Evolutionary conservation across 2,797 vertebrate genomes (phyloP), one percentile per base, ranked within the genome.

Genomic region (Orientallactaga sibirica): DNA sequence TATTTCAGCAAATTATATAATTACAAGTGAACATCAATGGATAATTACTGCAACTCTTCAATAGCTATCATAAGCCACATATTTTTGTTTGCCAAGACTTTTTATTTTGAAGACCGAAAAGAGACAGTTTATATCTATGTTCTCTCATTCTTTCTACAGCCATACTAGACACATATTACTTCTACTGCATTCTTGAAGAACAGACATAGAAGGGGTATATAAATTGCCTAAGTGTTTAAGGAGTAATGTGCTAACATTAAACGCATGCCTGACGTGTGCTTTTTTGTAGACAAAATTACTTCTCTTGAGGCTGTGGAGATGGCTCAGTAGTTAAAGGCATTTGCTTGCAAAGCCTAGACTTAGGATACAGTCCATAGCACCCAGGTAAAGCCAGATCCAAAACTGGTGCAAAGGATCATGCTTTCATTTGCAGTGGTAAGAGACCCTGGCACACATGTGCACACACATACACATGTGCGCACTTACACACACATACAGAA

Each of bases 1-100:
- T 74, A 41, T 48, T 88, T 71, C 33, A 73, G 62, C 86, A 62
- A 91, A 18, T 79, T 79, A 74, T 41, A 88, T 84, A 83, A 73
- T 90, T 83, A 64, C n/a, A 89, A 67, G 91, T 14, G 20, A 81
- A 62, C 8, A 74, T 58, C 64, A 89, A 43, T 86, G 41, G 89
- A 43, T 82, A 82, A 79, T 70, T 70, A 81, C 79, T 71, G 37
- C 71, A 81, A 33, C 20, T 81, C 73, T 89, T 81, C 52, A 84
- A 15, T 76, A 73, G 10, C 37, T 48, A 24, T 79, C 11, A 75
- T 37, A 81, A 74, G 22, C 7, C 18, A 58, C 9, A n/a, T 2
- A 29, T 55, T 29, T 90, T 7, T 89, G 27, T 84, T 91, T 91
- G 29, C 24, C 73, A 25, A 37, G 1, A 4, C 77, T 58, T 8